Base-by-base conservation (phyloP, 1,140 invertebrate genomes). In the Drosophila pachea region DNA sequence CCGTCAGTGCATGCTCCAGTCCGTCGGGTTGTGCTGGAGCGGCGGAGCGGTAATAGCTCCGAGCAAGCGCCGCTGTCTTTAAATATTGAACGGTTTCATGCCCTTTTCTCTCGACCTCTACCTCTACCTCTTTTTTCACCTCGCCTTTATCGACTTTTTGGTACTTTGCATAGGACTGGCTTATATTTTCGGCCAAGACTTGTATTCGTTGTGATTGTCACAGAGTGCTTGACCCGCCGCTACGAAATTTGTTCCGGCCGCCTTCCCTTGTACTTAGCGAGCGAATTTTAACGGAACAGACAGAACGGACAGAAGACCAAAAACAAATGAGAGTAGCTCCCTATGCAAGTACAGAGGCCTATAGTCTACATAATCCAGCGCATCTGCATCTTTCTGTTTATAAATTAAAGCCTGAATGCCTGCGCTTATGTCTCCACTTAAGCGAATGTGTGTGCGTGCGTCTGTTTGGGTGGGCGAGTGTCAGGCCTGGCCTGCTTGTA, bases 41-140 rank as follows among this genome's bases (percentile, higher is more conserved):
- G 33, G 7, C 11, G 36, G 31, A 11, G 7, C 43, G 12, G 4
- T 11, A 49, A 14, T 8, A 14, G 31, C 22, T 9, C n/a, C 40
- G 43, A 11, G 12, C 9, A 11, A 33, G 14, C 8, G 22, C 6
- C 31, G 11, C 55, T 49, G 45, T 59, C 54, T 68, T 69, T 69
- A 64, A 69, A 69, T 69, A 64, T 69, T 69, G 42, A 64, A 56
- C 59, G 64, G 31, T 38, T 55, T 64, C 43, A 40, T 31, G 40
- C 16, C 5, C 11, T 5, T 29, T 14, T 45, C 5, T 7, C n/a
- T 7, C 40, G 5, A 14, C 6, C 40, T 36, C 4, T n/a, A n/a
- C n/a, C 5, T 14, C 6, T 43, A 9, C 6, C 33, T 35, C 33
- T 7, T 36, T 4, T 4, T 9, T 9, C 35, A 7, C 35, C 40